Percentiles rank a stretch among this genome's conserved stretches.
phyloP scores from a whole-genome alignment of 2,797 vertebrate genomes.

The Halcyon chelicuti region DNA sequence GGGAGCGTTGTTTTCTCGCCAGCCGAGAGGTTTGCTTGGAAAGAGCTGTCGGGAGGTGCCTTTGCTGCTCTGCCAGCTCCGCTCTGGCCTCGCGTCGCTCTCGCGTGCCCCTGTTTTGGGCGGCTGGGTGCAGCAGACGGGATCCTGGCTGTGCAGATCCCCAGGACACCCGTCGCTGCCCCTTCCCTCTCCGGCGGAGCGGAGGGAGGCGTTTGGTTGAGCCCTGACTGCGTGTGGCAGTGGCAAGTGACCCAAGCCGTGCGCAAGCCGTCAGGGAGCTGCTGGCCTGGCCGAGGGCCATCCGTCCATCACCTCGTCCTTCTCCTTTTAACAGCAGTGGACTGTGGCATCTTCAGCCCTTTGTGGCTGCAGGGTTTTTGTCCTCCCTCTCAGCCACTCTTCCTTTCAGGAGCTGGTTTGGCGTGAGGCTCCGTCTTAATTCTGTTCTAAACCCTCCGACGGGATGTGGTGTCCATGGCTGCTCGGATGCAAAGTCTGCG shows the following conservation, averaged over 20 bases:
- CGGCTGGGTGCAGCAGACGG: rapidly evolving
- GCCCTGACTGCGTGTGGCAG: rapidly evolving
- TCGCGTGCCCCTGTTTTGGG: rapidly evolving
- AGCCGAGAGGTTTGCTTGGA: background rate
- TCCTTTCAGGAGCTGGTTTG: background rate
- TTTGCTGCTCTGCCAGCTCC: background rate
- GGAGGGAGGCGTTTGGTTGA: background rate
- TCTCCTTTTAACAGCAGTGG: background rate
- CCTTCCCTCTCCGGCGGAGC: background rate
- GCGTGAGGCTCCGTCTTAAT: background rate
- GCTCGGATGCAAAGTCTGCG: rapidly evolving
- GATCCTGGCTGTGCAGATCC: background rate
- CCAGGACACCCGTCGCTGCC: background rate
- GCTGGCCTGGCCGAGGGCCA: background rate
- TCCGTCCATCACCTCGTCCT: background rate
- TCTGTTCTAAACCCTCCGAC: background rate
- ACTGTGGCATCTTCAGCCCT: rapidly evolving
- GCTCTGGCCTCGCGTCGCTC: background rate
- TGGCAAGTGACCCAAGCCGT: background rate
- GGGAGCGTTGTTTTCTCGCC: background rate
- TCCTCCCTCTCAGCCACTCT: too few species aligned
- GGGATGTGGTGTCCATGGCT: rapidly evolving
- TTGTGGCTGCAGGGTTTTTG: rapidly evolving
- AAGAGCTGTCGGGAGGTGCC: background rate
- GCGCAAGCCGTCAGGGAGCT: background rate